Evolutionary conservation across 2,113 vertebrate genomes (phyloP).

Genomic region (Sinocyclocheilus anshuiensis): DNA sequence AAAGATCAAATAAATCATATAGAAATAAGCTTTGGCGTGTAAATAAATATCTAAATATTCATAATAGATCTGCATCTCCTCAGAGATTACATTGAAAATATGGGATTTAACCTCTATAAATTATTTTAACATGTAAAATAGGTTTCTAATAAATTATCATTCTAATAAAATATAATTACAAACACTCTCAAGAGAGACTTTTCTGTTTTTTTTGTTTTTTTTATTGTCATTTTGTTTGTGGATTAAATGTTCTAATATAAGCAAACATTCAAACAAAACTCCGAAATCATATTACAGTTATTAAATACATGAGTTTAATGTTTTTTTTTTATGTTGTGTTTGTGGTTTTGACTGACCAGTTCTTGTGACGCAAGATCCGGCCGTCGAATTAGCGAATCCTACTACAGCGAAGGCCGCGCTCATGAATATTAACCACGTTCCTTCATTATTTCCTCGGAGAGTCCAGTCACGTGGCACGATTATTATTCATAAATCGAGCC

Average conservation of each 20-base stretch:
- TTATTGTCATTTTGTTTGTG: not conserved
- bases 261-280: not conserved
- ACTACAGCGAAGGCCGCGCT: not conserved
- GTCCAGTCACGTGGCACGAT: not conserved
- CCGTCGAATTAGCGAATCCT: not conserved
- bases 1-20: not conserved
- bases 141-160: too few species aligned
- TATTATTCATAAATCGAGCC: not conserved
- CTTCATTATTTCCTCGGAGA: not conserved
- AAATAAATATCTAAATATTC: not conserved
- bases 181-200: not conserved
- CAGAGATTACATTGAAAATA: too few species aligned
- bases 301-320: too few species aligned
- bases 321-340: too few species aligned
- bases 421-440: conserved; percentile 5
- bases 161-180: too few species aligned
- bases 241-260: not conserved
- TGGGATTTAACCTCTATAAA: too few species aligned
- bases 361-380: not conserved
- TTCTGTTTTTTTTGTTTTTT: not conserved
- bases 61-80: too few species aligned
- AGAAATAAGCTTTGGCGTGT: not conserved
- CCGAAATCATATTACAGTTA: too few species aligned
- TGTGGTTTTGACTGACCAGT: not conserved
- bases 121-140: too few species aligned